Percentiles rank a stretch among this genome's conserved stretches.
These are phyloP conservation scores for Mamestra configurata DNA, from an alignment of 1,140 invertebrate genomes.

Conservation along the genomic window DNA sequence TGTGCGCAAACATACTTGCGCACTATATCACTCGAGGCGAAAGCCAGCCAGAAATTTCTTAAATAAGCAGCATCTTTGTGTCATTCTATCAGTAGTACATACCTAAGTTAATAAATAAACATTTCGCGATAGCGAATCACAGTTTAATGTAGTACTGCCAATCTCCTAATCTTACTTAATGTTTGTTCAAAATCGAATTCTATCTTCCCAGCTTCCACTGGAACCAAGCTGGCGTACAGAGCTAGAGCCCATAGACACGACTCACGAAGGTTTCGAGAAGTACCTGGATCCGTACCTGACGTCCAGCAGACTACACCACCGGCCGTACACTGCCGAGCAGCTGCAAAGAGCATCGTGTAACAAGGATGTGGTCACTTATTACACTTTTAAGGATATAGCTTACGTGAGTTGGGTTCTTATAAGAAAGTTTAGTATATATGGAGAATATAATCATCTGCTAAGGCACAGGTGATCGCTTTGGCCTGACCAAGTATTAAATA, in stretches of 20 bases:
- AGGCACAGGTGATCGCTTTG: no score
- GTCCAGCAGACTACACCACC: conserved; percentile 74
- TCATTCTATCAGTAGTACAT: no score
- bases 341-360: conserved; percentile 66
- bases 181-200: neutral
- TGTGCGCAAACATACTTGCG: no score
- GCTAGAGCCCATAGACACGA: conserved; percentile 73
- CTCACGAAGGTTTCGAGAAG: conserved; percentile 78
- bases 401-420: conserved; percentile 75
- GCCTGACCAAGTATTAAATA: no score
- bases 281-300: conserved; percentile 81
- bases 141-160: no score
- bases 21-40: no score
- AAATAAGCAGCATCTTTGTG: no score
- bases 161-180: neutral
- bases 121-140: no score
- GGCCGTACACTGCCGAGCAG: conserved; percentile 75
- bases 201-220: conserved; percentile 46
- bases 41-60: no score
- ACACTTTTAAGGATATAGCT: conserved; percentile 70
- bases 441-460: no score
- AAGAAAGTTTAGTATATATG: no score
- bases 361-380: conserved; percentile 76
- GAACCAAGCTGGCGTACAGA: conserved; percentile 67
- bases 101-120: no score